Conservation (phyloP, 2,888 invertebrate species). For the Pocota personata region DNA sequence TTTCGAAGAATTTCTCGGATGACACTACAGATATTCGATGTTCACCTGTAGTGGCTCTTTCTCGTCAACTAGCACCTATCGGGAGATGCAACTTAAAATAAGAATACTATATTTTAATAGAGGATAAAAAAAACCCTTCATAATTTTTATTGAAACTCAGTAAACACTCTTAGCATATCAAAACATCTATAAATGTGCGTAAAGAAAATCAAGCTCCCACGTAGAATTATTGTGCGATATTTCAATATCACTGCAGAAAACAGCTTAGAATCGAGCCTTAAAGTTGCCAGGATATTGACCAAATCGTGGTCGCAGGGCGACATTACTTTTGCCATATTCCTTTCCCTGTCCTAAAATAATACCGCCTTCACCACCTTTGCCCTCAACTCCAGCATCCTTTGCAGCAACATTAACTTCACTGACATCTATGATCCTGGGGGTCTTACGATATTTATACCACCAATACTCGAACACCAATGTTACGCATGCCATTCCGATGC, state of each 20-base stretch:
- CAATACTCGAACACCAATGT: slow-evolving; percentile 97
- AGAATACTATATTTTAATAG: not conserved
- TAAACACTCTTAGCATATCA: slow-evolving; percentile 17
- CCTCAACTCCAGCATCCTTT: slow-evolving; percentile 76
- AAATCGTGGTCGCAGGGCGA: slow-evolving; percentile 80
- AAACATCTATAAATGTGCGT: slow-evolving; percentile 51
- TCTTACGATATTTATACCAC: slow-evolving; percentile 93
- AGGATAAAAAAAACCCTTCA: not conserved
- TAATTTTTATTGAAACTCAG: slow-evolving; percentile 3
- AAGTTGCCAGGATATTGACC: slow-evolving; percentile 80
- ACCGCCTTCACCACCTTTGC: slow-evolving; percentile 78
- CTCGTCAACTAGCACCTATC: too few species aligned
- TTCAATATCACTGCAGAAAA: not conserved
- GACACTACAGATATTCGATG: too few species aligned
- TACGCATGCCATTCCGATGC: slow-evolving; percentile 94
- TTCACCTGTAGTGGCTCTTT: too few species aligned
- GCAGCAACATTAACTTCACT: slow-evolving; percentile 83
- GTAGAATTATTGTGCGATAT: slow-evolving; percentile 5
- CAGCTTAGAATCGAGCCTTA: slow-evolving; percentile 79
- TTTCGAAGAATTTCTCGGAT: too few species aligned
- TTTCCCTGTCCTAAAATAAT: slow-evolving; percentile 80
- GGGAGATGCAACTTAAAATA: too few species aligned
- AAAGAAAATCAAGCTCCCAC: not conserved
- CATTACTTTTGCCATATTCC: slow-evolving; percentile 79
- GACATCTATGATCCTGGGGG: slow-evolving; percentile 85